Percentiles rank a stretch among this genome's conserved stretches.
Conservation (phyloP, 2,888 invertebrate species). For the Tillus elongatus region DNA sequence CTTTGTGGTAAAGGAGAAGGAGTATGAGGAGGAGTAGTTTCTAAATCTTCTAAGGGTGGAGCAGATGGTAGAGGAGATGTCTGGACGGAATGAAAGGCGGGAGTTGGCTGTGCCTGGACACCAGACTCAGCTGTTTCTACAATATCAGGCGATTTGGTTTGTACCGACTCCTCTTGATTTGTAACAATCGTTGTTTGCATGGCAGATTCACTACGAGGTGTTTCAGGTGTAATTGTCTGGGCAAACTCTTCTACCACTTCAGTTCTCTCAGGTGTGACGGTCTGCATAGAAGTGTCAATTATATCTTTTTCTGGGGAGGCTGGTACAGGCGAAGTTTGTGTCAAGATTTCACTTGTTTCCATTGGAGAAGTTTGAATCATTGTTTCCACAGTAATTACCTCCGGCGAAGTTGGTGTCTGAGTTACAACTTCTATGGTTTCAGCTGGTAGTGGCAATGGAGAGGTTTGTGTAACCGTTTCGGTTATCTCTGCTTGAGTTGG, state of each 20-base stretch:
- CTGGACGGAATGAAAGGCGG: slow-evolving; percentile 42
- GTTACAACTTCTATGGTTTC: slow-evolving; percentile 34
- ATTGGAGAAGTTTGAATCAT: neutral
- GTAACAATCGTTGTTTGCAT: slow-evolving; percentile 34
- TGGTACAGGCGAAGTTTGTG: slow-evolving; percentile 28
- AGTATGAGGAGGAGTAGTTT: neutral
- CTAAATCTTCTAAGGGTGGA: slow-evolving; percentile 23
- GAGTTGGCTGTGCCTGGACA: slow-evolving; percentile 27
- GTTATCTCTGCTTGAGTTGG: slow-evolving; percentile 27
- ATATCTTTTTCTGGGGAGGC: slow-evolving; percentile 27
- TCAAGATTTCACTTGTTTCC: neutral
- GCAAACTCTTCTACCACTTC: slow-evolving; percentile 32
- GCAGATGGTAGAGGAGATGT: slow-evolving; percentile 44
- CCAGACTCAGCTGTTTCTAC: slow-evolving; percentile 29
- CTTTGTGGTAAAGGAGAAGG: slow-evolving; percentile 24
- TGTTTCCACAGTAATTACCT: neutral
- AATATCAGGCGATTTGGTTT: slow-evolving; percentile 41
- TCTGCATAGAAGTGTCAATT: slow-evolving; percentile 41
- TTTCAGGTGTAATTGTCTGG: slow-evolving; percentile 33
- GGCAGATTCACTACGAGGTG: slow-evolving; percentile 31
- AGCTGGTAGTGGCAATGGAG: slow-evolving; percentile 30
- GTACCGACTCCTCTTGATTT: slow-evolving; percentile 34
- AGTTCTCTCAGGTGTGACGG: slow-evolving; percentile 34
- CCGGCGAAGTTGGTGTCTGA: slow-evolving; percentile 28
- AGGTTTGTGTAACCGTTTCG: slow-evolving; percentile 48